A percentile compares a stretch with the other conserved stretches of the same genome.
Evolutionary conservation across 2,113 vertebrate genomes (phyloP).

Genomic region (Phrynocephalus versicolor): DNA sequence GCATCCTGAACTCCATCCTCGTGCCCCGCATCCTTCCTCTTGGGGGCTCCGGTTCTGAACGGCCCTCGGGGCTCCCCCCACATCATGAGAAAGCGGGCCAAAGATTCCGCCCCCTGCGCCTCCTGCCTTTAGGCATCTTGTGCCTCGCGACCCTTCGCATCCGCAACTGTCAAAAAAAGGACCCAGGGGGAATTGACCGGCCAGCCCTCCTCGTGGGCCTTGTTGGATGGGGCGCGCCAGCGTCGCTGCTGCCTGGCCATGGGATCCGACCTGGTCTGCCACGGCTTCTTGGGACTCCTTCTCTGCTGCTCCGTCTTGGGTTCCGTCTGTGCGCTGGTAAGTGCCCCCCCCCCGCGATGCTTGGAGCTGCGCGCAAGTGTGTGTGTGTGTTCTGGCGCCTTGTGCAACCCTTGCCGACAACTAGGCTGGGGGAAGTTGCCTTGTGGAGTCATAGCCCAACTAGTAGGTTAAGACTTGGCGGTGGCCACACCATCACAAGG

Average conservation of each 20-base stretch:
- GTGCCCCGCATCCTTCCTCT: not conserved
- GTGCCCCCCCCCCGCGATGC: slow-evolving; percentile 49
- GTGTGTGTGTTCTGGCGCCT: too few relatives aligned
- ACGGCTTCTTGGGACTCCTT: slow-evolving; percentile 85
- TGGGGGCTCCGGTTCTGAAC: not conserved
- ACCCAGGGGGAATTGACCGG: too few relatives aligned
- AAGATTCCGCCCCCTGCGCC: slow-evolving; percentile 17
- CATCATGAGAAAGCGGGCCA: slow-evolving; percentile 53
- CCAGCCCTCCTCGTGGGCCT: too few relatives aligned
- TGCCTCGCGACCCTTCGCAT: not conserved
- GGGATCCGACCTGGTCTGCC: slow-evolving; percentile 81
- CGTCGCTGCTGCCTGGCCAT: slow-evolving; percentile 81
- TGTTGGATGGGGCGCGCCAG: too few relatives aligned
- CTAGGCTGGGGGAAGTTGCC: not conserved
- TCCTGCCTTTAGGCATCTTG: slow-evolving; percentile 35
- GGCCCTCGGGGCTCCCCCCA: slow-evolving; percentile 15
- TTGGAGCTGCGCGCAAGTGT: too few relatives aligned
- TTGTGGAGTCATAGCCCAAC: slow-evolving; percentile 8
- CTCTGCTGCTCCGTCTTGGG: slow-evolving; percentile 82
- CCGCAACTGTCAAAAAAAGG: too few relatives aligned
- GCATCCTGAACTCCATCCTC: slow-evolving; percentile 21
- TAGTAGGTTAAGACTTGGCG: not conserved
- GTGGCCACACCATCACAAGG: not conserved
- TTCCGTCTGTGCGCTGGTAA: slow-evolving; percentile 86
- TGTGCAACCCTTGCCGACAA: not conserved